These are phyloP conservation scores for Drosophila phalerata DNA, from an alignment of 2,888 invertebrate species.

Conservation along the genomic window DNA sequence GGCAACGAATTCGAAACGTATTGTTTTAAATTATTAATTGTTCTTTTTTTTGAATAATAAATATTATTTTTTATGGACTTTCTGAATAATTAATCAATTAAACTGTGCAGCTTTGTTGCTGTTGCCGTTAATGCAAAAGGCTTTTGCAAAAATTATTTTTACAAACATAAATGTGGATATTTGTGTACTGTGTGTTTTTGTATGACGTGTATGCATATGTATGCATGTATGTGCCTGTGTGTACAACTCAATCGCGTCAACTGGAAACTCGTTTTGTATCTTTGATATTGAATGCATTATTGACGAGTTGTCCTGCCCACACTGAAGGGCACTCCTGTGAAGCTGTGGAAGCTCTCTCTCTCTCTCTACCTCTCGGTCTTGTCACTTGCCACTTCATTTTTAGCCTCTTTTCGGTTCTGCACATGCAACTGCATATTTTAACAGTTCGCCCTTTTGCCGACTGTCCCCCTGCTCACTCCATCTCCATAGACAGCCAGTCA, in stretches of 20 bases:
- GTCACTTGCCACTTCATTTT: slow-evolving; percentile 65
- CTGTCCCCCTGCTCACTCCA: not conserved
- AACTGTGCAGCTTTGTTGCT: slow-evolving; percentile 21
- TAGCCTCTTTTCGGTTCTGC: slow-evolving; percentile 56
- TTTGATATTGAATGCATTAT: slow-evolving; percentile 71
- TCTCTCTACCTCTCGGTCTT: slow-evolving; percentile 13
- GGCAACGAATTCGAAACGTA: slow-evolving; percentile 12
- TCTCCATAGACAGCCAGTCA: slow-evolving; percentile 9
- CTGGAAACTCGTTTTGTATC: slow-evolving; percentile 48
- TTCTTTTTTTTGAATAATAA: slow-evolving; percentile 26
- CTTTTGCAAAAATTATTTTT: slow-evolving; percentile 57
- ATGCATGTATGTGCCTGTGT: slow-evolving; percentile 7
- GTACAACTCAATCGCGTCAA: slow-evolving; percentile 31
- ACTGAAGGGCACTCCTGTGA: slow-evolving; percentile 64
- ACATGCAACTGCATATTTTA: slow-evolving; percentile 79
- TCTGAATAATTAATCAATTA: slow-evolving; percentile 52
- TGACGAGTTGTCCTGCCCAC: slow-evolving; percentile 58
- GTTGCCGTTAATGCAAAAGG: slow-evolving; percentile 33
- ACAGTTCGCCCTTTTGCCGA: slow-evolving; percentile 45
- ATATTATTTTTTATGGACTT: slow-evolving; percentile 24
- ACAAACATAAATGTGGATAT: not conserved
- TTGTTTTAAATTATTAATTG: slow-evolving; percentile 10
- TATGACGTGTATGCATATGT: not conserved
- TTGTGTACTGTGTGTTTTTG: slow-evolving; percentile 1
- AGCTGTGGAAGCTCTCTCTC: slow-evolving; percentile 20